Percentiles rank a stretch among this genome's conserved stretches.
These are phyloP conservation scores for Parthenolecanium corni DNA, from an alignment of 2,888 invertebrate genomes.

Conservation along the genomic window DNA sequence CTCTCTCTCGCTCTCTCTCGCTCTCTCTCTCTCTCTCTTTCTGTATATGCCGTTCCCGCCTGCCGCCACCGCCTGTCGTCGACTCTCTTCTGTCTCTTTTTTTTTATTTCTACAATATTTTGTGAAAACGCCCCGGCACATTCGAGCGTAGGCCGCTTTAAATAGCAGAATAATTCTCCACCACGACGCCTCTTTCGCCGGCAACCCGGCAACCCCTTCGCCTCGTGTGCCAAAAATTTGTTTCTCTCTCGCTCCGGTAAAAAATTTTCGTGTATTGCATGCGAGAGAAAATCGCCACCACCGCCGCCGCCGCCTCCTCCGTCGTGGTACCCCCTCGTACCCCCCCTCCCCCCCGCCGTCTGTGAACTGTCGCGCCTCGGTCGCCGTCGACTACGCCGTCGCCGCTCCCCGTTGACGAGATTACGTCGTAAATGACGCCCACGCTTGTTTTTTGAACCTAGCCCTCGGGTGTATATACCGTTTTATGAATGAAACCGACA, in stretches of 20 bases:
- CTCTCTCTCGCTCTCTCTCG: too few species aligned
- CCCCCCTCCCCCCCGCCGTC: too few species aligned
- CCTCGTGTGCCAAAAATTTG: background rate
- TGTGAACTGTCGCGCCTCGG: background rate
- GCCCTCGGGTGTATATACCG: too few species aligned
- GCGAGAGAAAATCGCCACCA: too few species aligned
- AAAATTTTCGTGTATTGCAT: background rate
- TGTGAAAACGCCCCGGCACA: slow-evolving; percentile 23
- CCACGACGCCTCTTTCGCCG: too few species aligned
- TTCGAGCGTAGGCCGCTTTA: slow-evolving; percentile 21
- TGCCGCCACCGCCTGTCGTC: too few species aligned
- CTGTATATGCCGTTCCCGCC: background rate
- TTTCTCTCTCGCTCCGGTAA: background rate
- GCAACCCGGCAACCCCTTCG: too few species aligned
- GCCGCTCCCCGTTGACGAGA: slow-evolving; percentile 18
- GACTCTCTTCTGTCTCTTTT: too few species aligned
- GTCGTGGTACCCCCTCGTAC: too few species aligned
- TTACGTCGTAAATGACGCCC: slow-evolving; percentile 27
- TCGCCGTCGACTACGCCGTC: background rate
- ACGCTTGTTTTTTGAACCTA: slow-evolving; percentile 17
- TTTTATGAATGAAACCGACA: slow-evolving; percentile 28
- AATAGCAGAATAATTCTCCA: slow-evolving; percentile 25
- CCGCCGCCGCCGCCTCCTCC: too few species aligned
- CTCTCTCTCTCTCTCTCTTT: too few species aligned
- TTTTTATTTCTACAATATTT: background rate